Base-by-base conservation (phyloP, 2,888 invertebrate genomes). In the Limulus polyphemus region DNA sequence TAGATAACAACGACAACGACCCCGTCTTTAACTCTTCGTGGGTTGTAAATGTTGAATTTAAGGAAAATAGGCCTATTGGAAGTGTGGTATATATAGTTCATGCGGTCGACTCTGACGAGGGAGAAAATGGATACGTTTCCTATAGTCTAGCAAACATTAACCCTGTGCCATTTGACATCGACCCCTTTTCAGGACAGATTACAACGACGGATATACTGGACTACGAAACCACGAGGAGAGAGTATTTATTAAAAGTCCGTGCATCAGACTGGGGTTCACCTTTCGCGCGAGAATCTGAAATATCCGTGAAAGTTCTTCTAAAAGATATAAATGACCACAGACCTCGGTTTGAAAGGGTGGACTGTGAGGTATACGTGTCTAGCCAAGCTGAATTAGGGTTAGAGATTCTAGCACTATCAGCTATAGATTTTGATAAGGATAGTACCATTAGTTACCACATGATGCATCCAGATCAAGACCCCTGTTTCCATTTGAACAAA, bases 261-360 rank as follows among this genome's bases (percentile, higher is more conserved):
- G 95, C 95, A 0, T 90, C 92, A 11, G 98, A 98, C 78, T 94
- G 94, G 93, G 97, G 93, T 2, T 71, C 72, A 59, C 97, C 97
- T 0, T 93, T 88, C 76, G 82, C 94, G 5, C 81, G 95, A 48
- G 92, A 94, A 77, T 88, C 91, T 0, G 93, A 95, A 78, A 86
- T 90, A 81, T 84, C 86, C 64, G 78, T 97, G 55, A 82, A 84
- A 13, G 86, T 98, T 51, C 84, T 82, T 63, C 79, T 97, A 16
- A 83, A 83, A 64, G 91, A 94, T 76, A 83, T 91, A 10, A 97
- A 97, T 77, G 95, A 97, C 76, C 94, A 95, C 76, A 80, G 90
- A 55, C 95, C 95, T 1, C 88, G 90, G 75, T 75, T 79, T 70
- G 79, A 79, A 68, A 76, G 75, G 70, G 81, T 88, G 49, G 87